Evolutionary conservation across 2,888 invertebrate genomes (phyloP), one percentile per base, ranked within the genome.

Genomic region (Strigamia crassipes): DNA sequence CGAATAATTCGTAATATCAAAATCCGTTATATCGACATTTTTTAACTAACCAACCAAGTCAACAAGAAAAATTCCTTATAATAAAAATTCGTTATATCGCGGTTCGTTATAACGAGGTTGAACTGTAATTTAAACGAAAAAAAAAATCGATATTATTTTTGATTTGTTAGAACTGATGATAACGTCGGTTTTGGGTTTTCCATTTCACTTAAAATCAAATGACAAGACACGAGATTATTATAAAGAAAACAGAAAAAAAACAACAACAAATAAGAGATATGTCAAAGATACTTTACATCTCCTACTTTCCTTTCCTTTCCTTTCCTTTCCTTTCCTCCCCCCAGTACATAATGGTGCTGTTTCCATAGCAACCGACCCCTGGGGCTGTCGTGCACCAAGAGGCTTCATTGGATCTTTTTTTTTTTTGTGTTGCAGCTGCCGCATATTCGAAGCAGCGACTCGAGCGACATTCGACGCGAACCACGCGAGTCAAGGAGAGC

Each of bases 301-400:
- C 51, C 51, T 51, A 51, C 51, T 66, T 66, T 66, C 66, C 66
- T 31, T 23, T n/a, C n/a, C n/a, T n/a, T n/a, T n/a, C n/a, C n/a
- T n/a, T n/a, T n/a, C n/a, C n/a, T n/a, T n/a, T n/a, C n/a, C n/a
- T n/a, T n/a, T n/a, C 66, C 66, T n/a, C 31, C 66, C 31, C 31
- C 27, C 66, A 1, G 10, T 27, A 23, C 66, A 27, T 66, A 66
- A 66, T 66, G 66, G 66, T 31, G 66, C 66, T 66, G 66, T 66
- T 66, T 23, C 66, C 15, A 66, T 27, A 15, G 66, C 66, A 66
- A 66, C 66, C 66, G 31, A 66, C 66, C 66, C 66, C 66, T 66
- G 66, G 66, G 66, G 66, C 66, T 66, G 66, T 66, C 66, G 27
- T 66, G 66, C 66, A 66, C 66, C 66, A 66, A 66, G 66, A 66